Evolutionary conservation across 2,113 vertebrate species (phyloP), one percentile per base, ranked within the genome.

Genomic region (Colinus virginianus): DNA sequence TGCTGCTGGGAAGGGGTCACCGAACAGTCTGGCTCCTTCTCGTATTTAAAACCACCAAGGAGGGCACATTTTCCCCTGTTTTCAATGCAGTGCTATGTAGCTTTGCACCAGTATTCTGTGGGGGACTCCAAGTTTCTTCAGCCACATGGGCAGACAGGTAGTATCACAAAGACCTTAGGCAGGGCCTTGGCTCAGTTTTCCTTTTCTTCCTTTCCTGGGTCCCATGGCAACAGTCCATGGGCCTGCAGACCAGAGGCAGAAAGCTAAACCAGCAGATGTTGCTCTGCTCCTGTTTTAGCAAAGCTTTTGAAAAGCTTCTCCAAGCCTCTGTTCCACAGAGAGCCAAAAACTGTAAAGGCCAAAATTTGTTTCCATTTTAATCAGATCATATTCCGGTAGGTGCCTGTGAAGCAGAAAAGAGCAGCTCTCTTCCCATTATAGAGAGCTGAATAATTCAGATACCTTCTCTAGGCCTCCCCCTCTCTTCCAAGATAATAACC

Each of bases 391-490:
- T 76, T 81, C 59, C 34, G 58, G 49, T 22, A 64, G 45, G n/a
- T 66, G 45, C 64, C 45, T 53, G 15, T 12, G 49, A 68, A 90
- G 67, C 56, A 87, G 84, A 62, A 69, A 56, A 72, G 48, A 90
- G 68, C 2, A 20, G 9, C 9, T 84, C 0, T 21, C 43, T 53
- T 64, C 80, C 32, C 45, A 48, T 84, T 81, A 81, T 6, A 76
- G 74, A 78, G 72, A 84, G 58, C 19, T 90, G 84, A 88, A 92
- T 84, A 78, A 92, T 93, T 93, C 78, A 84, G 77, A 56, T 48
- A 87, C 48, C 45, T 84, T 62, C 67, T 78, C 78, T 34, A 82
- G 86, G 53, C 53, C 45, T 89, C 67, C 74, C 86, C 83, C 63
- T 95, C 58, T 84, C 55, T 89, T 92, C 71, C 66, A 62, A 78